Evolutionary conservation across 2,888 invertebrate genomes (phyloP).

Genomic region (Chirona hameri): DNA sequence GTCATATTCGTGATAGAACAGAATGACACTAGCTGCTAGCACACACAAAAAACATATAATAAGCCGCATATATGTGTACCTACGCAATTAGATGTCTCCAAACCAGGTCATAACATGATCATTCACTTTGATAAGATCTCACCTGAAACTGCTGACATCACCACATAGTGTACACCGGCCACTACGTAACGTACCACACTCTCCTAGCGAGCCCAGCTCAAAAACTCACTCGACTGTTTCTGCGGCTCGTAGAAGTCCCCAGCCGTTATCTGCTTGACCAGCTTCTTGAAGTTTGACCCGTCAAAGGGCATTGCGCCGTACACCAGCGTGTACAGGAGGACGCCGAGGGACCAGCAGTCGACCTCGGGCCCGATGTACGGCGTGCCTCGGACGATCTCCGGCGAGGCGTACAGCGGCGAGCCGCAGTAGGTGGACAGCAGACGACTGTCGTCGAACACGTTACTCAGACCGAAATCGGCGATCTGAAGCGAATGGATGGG

Average conservation of each 20-base stretch:
- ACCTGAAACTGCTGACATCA: no score
- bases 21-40: no score
- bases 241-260: conserved; percentile 97
- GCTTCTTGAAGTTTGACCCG: conserved; percentile 94
- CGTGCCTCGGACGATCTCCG: conserved; percentile 94
- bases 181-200: no score
- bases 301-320: conserved; percentile 99
- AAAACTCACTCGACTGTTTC: conserved; percentile 51
- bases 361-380: conserved; percentile 94
- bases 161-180: no score
- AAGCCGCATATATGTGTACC: no score
- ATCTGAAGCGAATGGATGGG: conserved; percentile 58
- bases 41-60: no score
- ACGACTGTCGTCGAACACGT: conserved; percentile 86
- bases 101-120: no score
- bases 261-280: conserved; percentile 93
- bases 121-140: no score
- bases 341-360: conserved; percentile 70
- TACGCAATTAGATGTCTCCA: no score
- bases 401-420: conserved; percentile 92
- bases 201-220: no score
- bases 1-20: no score
- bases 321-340: conserved; percentile 93
- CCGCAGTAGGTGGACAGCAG: conserved; percentile 91
- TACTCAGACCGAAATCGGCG: conserved; percentile 97